Percentiles rank a stretch among this genome's conserved stretches.
Evolutionary conservation across 2,113 vertebrate species (phyloP).

Genomic region (Osmerus mordax): DNA sequence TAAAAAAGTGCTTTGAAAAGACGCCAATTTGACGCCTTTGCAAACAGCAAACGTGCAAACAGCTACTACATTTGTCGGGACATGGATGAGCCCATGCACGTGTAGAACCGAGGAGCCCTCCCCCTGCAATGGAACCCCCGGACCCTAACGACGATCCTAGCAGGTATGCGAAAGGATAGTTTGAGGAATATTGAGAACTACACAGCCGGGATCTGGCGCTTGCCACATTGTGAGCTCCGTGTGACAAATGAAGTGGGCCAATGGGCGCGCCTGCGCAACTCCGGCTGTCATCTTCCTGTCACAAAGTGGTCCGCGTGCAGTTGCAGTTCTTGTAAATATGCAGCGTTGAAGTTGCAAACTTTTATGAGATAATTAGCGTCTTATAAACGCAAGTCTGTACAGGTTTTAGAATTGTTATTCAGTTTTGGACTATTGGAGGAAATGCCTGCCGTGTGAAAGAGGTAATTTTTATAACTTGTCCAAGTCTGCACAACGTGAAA

Average conservation of each 20-base stretch:
- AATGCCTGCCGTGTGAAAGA: slow-evolving; percentile 57
- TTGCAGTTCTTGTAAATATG: slow-evolving; percentile 55
- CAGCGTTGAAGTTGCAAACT: slow-evolving; percentile 71
- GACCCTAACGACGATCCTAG: slow-evolving; percentile 65
- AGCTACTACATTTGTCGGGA: slow-evolving; percentile 30
- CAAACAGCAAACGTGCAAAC: slow-evolving; percentile 63
- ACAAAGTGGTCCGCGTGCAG: slow-evolving; percentile 72
- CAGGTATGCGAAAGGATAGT: slow-evolving; percentile 69
- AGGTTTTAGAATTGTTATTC: background rate
- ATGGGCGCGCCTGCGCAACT: slow-evolving; percentile 51
- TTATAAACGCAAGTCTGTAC: slow-evolving; percentile 10
- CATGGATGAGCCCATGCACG: slow-evolving; percentile 71
- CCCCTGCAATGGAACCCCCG: slow-evolving; percentile 73
- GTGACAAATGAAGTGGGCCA: slow-evolving; percentile 31
- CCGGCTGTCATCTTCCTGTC: slow-evolving; percentile 65
- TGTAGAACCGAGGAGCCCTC: slow-evolving; percentile 48
- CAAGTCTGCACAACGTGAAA: slow-evolving; percentile 52
- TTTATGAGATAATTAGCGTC: slow-evolving; percentile 32
- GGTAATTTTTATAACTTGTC: slow-evolving; percentile 45
- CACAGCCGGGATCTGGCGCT: slow-evolving; percentile 62
- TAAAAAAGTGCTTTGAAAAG: slow-evolving; percentile 63
- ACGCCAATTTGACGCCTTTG: slow-evolving; percentile 45
- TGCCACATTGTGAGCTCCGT: slow-evolving; percentile 69
- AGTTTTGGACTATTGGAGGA: slow-evolving; percentile 4
- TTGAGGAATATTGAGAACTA: slow-evolving; percentile 44